Conservation (phyloP, 2,888 invertebrate species). For the Dynastes maya region DNA sequence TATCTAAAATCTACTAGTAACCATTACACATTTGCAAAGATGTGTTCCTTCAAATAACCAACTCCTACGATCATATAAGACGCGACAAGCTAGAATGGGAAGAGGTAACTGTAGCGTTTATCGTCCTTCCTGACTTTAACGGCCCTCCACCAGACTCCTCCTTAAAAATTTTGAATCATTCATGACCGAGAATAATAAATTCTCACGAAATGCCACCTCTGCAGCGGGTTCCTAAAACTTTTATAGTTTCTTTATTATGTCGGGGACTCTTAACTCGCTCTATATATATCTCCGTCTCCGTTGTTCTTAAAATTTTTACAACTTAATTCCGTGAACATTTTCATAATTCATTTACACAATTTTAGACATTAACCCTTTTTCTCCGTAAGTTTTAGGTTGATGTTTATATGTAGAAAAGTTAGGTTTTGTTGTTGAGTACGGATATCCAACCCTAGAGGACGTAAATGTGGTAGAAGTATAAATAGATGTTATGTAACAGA, state of each 20-base stretch:
- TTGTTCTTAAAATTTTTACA: conserved; percentile 17
- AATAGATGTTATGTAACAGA: neutral
- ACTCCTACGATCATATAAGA: too few relatives aligned
- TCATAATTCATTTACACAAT: conserved; percentile 22
- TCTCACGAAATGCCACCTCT: neutral
- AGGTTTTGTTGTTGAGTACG: neutral
- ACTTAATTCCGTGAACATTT: conserved; percentile 14
- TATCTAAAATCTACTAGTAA: too few relatives aligned
- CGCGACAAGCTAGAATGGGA: too few relatives aligned
- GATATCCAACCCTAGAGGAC: neutral
- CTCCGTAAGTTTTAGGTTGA: neutral
- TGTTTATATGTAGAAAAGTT: conserved; percentile 2
- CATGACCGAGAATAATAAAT: conserved; percentile 18
- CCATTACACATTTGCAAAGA: too few relatives aligned
- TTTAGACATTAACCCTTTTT: conserved; percentile 11
- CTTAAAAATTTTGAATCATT: conserved; percentile 19
- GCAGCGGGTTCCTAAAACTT: conserved; percentile 5
- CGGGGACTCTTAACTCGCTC: neutral
- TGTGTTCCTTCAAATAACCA: too few relatives aligned
- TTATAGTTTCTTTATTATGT: conserved; percentile 25
- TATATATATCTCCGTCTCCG: neutral
- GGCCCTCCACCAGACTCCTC: neutral
- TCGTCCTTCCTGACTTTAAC: neutral
- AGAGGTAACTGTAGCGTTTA: neutral
- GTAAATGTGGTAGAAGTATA: neutral